phyloP scores from a whole-genome alignment of 1,140 invertebrate species.

The Drosophila ogumai region DNA sequence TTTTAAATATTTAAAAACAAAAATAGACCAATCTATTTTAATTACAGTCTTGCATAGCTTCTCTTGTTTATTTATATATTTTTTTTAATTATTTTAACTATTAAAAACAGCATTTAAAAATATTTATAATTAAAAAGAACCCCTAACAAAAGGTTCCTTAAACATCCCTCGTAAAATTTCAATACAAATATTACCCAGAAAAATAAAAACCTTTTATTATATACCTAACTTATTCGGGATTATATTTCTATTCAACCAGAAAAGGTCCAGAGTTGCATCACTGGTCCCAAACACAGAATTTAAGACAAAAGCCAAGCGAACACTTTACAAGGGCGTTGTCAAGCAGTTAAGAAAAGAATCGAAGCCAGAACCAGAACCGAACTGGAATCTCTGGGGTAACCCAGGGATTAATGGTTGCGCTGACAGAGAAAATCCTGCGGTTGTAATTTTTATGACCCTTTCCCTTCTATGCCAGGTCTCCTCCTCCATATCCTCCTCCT shows the following conservation, averaged over 20 bases:
- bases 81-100: not conserved
- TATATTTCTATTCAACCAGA: not conserved
- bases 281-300: constrained; percentile 10
- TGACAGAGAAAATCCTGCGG: constrained; percentile 81
- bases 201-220: not conserved
- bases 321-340: constrained; percentile 70
- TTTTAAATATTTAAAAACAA: no score
- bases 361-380: constrained; percentile 19
- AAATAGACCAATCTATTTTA: no score
- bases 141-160: not conserved
- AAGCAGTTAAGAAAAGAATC: constrained; percentile 58
- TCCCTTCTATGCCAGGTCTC: constrained; percentile 19
- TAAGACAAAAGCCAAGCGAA: constrained; percentile 23
- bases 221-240: constrained; percentile 2
- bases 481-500: constrained; percentile 20
- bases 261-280: constrained; percentile 30
- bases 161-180: not conserved
- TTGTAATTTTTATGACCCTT: constrained; percentile 75
- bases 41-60: not conserved
- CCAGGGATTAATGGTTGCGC: constrained; percentile 71
- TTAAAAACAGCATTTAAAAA: not conserved
- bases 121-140: not conserved
- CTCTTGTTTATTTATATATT: not conserved
- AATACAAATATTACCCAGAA: not conserved
- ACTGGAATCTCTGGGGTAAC: constrained; percentile 18